Evolutionary conservation across 92 coral and sea anemone genomes (phyloP), one percentile per base, ranked within the genome.

Genomic region (Pocillopora meandrina): DNA sequence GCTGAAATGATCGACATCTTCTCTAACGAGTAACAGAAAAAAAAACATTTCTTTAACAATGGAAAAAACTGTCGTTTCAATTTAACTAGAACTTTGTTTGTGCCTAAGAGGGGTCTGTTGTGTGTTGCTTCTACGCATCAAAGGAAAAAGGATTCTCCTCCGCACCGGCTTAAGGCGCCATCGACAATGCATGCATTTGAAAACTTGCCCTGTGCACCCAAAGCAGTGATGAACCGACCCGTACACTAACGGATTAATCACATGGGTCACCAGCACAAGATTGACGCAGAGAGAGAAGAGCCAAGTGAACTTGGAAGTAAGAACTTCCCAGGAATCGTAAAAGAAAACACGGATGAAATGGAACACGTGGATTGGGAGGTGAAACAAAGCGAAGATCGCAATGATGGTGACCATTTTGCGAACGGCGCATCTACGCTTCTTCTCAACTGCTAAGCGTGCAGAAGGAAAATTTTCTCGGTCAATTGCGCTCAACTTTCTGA

Each of bases 341-440:
- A 36, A 86, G 63, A 92, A 92, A 10, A 92, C 93, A 21, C 95
- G 93, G 12, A 72, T 59, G 12, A 90, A 58, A 20, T 92, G 93
- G 34, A 92, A 57, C 31, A 84, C 36, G 64, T 92, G 93, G n/a
- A 92, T 77, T 12, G 93, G 95, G 13, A 92, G 82, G 65, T 85
- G 84, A 31, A 89, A 83, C 20, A 90, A 42, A 5, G 91, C 95
- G 36, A 90, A 92, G 71, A 90, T 88, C 42, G 15, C 36, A 7
- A 92, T 89, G 8, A 87, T 33, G 12, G 87, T 49, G 17, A 87
- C 73, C 74, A 92, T 65, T 19, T 84, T 83, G 2, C 67, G 64
- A 9, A 90, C 19, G 52, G 87, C 85, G 49, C 84, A 26, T 56
- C 62, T n/a, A 11, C 84, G 82, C 65, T 90, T 82, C 72, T 57